A percentile compares a stretch with the other conserved stretches of the same genome.
Evolutionary conservation across 1,140 invertebrate genomes (phyloP).

Genomic region (Adelges cooleyi): DNA sequence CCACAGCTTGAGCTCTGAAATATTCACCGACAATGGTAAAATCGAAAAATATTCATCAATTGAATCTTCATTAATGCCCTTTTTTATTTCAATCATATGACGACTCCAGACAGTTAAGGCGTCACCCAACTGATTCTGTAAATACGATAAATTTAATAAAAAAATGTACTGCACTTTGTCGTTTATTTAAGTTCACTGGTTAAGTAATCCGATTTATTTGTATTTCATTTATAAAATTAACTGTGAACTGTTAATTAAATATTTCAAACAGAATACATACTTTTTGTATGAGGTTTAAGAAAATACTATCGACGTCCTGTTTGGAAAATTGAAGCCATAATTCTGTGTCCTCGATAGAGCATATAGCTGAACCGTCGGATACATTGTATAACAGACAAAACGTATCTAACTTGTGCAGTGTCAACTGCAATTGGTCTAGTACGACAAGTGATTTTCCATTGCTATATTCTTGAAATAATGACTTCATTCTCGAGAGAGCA

Average conservation of each 20-base stretch:
- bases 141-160: too few species aligned
- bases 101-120: conserved; percentile 23
- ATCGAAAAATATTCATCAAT: conserved; percentile 21
- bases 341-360: conserved; percentile 22
- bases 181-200: too few species aligned
- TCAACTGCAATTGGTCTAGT: conserved; percentile 9
- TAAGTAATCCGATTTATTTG: too few species aligned
- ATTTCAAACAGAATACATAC: background rate
- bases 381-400: conserved; percentile 8
- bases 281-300: conserved; percentile 4
- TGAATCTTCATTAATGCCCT: background rate
- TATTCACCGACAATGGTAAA: background rate
- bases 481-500: conserved; percentile 9
- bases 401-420: conserved; percentile 15
- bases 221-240: too few species aligned
- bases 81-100: conserved; percentile 17
- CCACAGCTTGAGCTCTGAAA: conserved; percentile 17
- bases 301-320: conserved; percentile 14
- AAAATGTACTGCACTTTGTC: too few species aligned
- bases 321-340: conserved; percentile 20
- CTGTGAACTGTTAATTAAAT: too few species aligned
- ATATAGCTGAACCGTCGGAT: background rate
- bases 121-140: conserved; percentile 3
- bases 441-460: background rate
- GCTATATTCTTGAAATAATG: background rate